phyloP scores from a whole-genome alignment of 2,888 invertebrate genomes.

The Pseudococcus longispinus region DNA sequence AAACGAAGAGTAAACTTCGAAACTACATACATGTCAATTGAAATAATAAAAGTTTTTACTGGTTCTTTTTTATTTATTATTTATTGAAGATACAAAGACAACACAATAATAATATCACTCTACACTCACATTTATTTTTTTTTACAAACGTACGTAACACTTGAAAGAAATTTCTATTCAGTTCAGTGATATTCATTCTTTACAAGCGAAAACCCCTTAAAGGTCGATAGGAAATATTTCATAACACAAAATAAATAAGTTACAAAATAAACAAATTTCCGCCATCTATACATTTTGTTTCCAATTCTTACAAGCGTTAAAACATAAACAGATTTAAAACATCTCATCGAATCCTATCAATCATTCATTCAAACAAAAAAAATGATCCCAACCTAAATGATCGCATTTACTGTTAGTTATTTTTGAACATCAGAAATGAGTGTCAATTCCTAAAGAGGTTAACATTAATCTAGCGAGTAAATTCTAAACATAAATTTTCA shows the following conservation, averaged over 20 bases:
- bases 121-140: neutral
- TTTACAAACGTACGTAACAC: neutral
- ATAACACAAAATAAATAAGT: neutral
- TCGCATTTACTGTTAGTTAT: too few species aligned
- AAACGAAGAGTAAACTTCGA: too few species aligned
- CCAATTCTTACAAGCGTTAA: too few species aligned
- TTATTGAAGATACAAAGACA: slow-evolving; percentile 21
- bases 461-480: too few species aligned
- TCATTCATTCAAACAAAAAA: too few species aligned
- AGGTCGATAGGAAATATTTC: neutral
- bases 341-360: neutral
- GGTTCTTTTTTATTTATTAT: neutral
- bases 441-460: too few species aligned
- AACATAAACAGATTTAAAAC: too few species aligned
- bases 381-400: too few species aligned
- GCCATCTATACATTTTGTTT: too few species aligned
- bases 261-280: neutral
- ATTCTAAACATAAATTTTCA: too few species aligned
- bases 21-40: too few species aligned
- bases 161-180: neutral
- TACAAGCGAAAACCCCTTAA: neutral
- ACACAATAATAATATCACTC: neutral
- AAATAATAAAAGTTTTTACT: neutral
- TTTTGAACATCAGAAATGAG: too few species aligned
- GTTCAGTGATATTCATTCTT: neutral